Base-by-base conservation (phyloP, 2,888 invertebrate genomes). In the Galeopsomyia nigrocyanea region DNA sequence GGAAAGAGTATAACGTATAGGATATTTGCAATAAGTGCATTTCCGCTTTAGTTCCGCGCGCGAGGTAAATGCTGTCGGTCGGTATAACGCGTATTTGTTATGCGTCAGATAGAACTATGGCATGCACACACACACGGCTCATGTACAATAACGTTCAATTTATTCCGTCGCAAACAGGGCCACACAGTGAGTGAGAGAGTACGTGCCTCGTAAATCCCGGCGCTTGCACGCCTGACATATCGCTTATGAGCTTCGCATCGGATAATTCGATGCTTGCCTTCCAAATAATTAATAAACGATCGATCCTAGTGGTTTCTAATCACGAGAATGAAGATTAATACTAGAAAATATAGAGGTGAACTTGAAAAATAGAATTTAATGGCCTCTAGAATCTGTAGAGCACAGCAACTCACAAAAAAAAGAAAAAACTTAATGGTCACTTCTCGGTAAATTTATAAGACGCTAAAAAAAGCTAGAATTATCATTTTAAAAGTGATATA, bases 21-120 rank as follows among this genome's bases (percentile, higher is more conserved):
- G 39, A 39, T 10, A 49, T 67, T 63, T 56, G 63, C 65, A 71
- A 69, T 75, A 72, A 74, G 71, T 71, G 61, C 71, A 62, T 69
- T 74, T 70, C 61, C 67, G 73, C 19, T 62, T 63, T 26, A 62
- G 39, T 26, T 56, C 9, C 19, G 19, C 19, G 19, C 71, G 63
- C 46, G 66, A 76, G 68, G 76, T 77, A 80, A 80, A 39, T 39
- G 39, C 58, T 60, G 46, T 10, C 26, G 6, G 56, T 47, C 14
- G 78, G 81, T 82, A 84, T 84, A 84, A 83, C 79, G 77, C 75
- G 71, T 81, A 81, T 82, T 83, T 80, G 82, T 82, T 83, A 82
- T 81, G 78, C 80, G 79, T 79, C 80, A 78, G 78, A 80, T 80
- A 79, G 78, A 79, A 77, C 79, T 72, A 71, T 74, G 75, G 78